A percentile compares a stretch with the other conserved stretches of the same genome.
These are phyloP conservation scores for Neoitamus cyanurus DNA, from an alignment of 2,888 invertebrate species.

Conservation along the genomic window DNA sequence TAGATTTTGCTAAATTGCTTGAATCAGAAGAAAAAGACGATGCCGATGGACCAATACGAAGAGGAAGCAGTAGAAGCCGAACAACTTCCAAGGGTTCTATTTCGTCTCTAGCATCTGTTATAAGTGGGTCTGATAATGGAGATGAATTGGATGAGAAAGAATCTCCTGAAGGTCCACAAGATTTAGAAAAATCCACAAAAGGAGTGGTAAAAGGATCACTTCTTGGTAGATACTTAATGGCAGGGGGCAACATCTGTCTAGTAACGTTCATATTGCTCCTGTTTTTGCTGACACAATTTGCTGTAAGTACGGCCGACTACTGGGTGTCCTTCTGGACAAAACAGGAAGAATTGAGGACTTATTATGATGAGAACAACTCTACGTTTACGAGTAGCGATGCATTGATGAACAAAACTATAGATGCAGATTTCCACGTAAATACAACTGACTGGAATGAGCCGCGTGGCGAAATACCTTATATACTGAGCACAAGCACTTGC, in stretches of 20 bases:
- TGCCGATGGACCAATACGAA: constrained; percentile 35
- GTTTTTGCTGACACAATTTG: constrained; percentile 70
- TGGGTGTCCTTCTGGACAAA: constrained; percentile 76
- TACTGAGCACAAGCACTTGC: constrained; percentile 60
- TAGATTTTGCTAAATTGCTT: constrained; percentile 69
- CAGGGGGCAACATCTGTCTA: constrained; percentile 68
- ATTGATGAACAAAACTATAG: neutral
- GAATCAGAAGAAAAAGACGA: constrained; percentile 62
- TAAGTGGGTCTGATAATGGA: constrained; percentile 45
- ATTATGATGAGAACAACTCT: constrained; percentile 20
- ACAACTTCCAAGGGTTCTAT: constrained; percentile 48
- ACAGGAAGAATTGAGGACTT: constrained; percentile 56
- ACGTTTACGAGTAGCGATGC: neutral
- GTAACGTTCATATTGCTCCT: constrained; percentile 64
- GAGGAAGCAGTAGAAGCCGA: constrained; percentile 41
- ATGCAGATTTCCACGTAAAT: neutral
- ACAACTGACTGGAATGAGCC: neutral
- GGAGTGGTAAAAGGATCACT: constrained; percentile 66
- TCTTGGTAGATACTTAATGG: constrained; percentile 67
- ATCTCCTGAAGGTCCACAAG: constrained; percentile 54
- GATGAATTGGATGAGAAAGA: constrained; percentile 60
- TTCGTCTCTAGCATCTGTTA: constrained; percentile 47
- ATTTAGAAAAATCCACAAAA: constrained; percentile 64
- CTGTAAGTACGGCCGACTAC: constrained; percentile 76
- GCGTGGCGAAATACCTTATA: neutral